Conservation (phyloP, 2,888 invertebrate species). For the Xestia xanthographa region DNA sequence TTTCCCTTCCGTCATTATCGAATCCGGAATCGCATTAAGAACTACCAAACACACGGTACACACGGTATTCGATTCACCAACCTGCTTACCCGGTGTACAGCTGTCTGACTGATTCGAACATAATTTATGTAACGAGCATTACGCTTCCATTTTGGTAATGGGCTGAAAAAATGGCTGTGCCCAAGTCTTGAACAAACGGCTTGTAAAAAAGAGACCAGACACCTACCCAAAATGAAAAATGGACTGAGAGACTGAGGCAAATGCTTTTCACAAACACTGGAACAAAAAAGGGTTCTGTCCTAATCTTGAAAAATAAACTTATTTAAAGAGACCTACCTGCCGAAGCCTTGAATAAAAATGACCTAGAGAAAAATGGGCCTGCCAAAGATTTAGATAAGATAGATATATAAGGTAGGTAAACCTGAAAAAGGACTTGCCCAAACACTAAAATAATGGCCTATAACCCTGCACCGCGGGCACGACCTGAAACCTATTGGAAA, state of each 20-base stretch:
- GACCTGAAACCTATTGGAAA: neutral
- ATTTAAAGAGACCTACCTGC: neutral
- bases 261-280: too few species aligned
- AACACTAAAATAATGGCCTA: neutral
- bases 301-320: neutral
- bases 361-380: neutral
- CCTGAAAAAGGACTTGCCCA: neutral
- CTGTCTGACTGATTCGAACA: neutral
- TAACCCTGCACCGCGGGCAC: neutral
- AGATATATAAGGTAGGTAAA: neutral
- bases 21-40: constrained; percentile 27
- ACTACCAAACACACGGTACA: neutral
- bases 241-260: too few species aligned
- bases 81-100: constrained; percentile 16
- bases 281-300: neutral
- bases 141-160: neutral
- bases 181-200: neutral
- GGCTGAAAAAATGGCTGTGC: neutral
- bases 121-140: constrained; percentile 7
- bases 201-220: too few species aligned
- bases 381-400: neutral
- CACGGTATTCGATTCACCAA: constrained; percentile 9
- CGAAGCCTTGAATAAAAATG: neutral
- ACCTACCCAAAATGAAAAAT: neutral
- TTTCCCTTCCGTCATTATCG: constrained; percentile 31